Percentiles rank a stretch among this genome's conserved stretches.
phyloP scores from a whole-genome alignment of 2,113 vertebrate species.

The Hyla sarda region DNA sequence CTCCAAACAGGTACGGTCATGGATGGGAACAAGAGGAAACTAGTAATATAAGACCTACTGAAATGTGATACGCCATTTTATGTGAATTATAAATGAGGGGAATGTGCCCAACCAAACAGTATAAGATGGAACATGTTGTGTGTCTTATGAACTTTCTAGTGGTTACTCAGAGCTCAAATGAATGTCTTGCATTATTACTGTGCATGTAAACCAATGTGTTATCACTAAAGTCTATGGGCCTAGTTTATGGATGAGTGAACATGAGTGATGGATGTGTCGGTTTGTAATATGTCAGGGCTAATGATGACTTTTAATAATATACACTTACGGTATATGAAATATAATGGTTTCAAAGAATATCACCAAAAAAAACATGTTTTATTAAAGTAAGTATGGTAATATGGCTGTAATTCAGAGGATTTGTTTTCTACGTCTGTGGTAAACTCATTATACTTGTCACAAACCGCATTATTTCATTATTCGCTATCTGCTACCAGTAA shows the following conservation, averaged over 20 bases:
- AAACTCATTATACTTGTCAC: too few relatives aligned
- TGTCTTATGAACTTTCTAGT: background rate
- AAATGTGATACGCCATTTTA: conserved; percentile 23
- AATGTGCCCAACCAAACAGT: background rate
- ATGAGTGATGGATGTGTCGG: background rate
- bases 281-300: background rate
- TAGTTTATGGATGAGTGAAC: background rate
- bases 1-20: conserved; percentile 8
- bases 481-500: too few relatives aligned
- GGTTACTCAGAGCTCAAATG: conserved; percentile 12
- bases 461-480: too few relatives aligned
- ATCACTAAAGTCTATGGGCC: conserved; percentile 27
- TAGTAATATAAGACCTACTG: background rate
- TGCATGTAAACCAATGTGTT: conserved; percentile 1
- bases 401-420: background rate
- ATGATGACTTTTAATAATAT: conserved; percentile 20
- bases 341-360: background rate
- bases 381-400: background rate
- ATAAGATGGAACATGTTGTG: background rate
- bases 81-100: background rate
- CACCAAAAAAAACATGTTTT: conserved; percentile 4
- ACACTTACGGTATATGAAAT: background rate
- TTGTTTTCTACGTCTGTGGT: background rate
- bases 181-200: background rate
- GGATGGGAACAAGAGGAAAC: background rate